These are phyloP conservation scores for Crax fasciolata DNA, from an alignment of 2,797 vertebrate species.

Conservation along the genomic window DNA sequence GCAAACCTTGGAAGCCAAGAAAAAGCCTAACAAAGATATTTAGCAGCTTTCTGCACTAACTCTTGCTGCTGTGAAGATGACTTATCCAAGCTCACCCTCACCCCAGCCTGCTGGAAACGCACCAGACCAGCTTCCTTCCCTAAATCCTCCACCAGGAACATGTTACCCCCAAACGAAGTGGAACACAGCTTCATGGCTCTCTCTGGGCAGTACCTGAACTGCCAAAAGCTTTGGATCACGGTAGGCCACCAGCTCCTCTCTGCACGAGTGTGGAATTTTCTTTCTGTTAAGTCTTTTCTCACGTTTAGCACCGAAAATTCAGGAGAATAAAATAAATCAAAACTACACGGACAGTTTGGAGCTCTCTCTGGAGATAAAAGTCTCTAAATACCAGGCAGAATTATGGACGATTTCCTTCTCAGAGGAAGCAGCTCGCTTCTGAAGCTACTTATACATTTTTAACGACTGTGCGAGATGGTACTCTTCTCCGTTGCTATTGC, in stretches of 20 bases:
- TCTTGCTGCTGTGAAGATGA: neutral
- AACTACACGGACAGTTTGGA: neutral
- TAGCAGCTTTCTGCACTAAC: neutral
- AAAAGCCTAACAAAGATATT: neutral
- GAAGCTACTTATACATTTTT: conserved; percentile 55
- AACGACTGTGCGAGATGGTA: neutral
- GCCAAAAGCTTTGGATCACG: neutral
- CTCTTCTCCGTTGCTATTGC: neutral
- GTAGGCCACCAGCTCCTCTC: neutral
- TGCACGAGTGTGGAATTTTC: neutral
- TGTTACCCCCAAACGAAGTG: neutral
- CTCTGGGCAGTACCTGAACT: neutral
- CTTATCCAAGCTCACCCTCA: neutral
- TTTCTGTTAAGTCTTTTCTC: neutral
- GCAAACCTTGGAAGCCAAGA: neutral
- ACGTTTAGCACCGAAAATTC: neutral
- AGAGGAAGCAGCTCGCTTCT: conserved; percentile 37
- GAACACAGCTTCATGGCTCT: neutral
- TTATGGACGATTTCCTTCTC: conserved; percentile 66
- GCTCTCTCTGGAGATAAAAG: conserved; percentile 62
- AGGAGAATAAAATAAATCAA: conserved; percentile 45
- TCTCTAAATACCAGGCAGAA: conserved; percentile 65
- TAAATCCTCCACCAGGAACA: neutral
- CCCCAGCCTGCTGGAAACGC: conserved; percentile 6
- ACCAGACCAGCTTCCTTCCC: neutral